Base-by-base conservation (phyloP, 53 echinoderm and acorn worm genomes). In the Henricia sp. region DNA sequence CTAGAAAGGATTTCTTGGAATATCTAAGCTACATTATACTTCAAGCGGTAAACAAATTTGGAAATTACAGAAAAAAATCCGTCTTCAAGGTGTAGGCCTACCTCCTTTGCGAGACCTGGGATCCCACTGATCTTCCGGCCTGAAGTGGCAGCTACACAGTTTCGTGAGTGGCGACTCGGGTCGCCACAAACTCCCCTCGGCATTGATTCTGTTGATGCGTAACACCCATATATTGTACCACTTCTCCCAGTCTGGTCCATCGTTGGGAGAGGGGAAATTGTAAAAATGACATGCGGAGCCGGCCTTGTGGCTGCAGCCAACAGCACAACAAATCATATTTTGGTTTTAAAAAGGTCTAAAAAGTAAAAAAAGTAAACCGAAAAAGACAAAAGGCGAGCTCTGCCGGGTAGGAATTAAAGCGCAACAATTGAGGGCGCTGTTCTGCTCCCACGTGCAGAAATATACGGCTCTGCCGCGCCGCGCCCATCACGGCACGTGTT, bases 91-190 rank as follows among this genome's bases (percentile, higher is more conserved):
- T n/a, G n/a, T n/a, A n/a, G n/a, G n/a, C 27, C 14, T 80, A 80
- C 80, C 80, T 80, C 80, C 80, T 63, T 64, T 80, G 9, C 80
- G 62, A 43, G 80, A 80, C 57, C 64, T 80, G 43, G 80, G 80
- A 48, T 80, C 80, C 80, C 80, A 80, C 64, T 80, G 80, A 62
- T 80, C 63, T 46, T 80, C 80, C 1, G 80, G 64, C 24, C 64
- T 42, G 50, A 80, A 80, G 35, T 80, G 80, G 29, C 80, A 80
- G 58, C 80, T 80, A 50, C 80, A 80, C 41, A 80, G 25, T 35
- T 80, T 80, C 3, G 80, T 80, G n/a, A 63, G 6, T 13, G 11
- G n/a, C 3, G 64, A 33, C 13, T 80, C 80, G 13, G 80, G 80
- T 46, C 80, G 60, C 80, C 80, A 80, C 11, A 20, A 34, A 29